Conservation (phyloP, 2,797 vertebrate genomes). For the Lacerta viridis region DNA sequence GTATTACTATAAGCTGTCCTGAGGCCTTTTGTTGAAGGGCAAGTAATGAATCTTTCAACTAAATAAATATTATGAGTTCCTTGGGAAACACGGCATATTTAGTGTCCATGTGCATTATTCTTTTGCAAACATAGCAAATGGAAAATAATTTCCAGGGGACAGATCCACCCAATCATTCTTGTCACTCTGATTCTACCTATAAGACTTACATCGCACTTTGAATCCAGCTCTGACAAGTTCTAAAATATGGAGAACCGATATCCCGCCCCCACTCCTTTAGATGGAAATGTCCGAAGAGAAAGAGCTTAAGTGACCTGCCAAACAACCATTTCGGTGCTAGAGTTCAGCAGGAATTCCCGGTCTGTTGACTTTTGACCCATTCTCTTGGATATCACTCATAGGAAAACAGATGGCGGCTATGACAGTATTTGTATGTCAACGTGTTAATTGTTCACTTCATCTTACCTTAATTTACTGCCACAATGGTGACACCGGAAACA, state of each 20-base stretch:
- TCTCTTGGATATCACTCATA: neutral
- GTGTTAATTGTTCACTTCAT: conserved; percentile 30
- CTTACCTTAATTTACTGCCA: conserved; percentile 93
- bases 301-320: conserved; percentile 19
- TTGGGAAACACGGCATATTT: neutral
- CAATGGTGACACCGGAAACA: conserved; percentile 97
- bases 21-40: no score
- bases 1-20: no score
- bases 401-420: conserved; percentile 5
- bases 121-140: neutral
- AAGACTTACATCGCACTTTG: conserved; percentile 17
- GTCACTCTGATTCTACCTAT: neutral
- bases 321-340: neutral
- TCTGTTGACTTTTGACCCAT: conserved; percentile 17
- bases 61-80: neutral
- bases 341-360: neutral
- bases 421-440: neutral
- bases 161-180: conserved; percentile 25
- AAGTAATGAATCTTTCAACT: no score
- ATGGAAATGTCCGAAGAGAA: neutral
- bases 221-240: neutral
- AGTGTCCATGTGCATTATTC: conserved; percentile 4
- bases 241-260: conserved; percentile 26
- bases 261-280: conserved; percentile 5
- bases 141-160: neutral